A percentile compares a stretch with the other conserved stretches of the same genome.
phyloP scores from a whole-genome alignment of 2,797 vertebrate genomes.

The Pelodytes ibericus region DNA sequence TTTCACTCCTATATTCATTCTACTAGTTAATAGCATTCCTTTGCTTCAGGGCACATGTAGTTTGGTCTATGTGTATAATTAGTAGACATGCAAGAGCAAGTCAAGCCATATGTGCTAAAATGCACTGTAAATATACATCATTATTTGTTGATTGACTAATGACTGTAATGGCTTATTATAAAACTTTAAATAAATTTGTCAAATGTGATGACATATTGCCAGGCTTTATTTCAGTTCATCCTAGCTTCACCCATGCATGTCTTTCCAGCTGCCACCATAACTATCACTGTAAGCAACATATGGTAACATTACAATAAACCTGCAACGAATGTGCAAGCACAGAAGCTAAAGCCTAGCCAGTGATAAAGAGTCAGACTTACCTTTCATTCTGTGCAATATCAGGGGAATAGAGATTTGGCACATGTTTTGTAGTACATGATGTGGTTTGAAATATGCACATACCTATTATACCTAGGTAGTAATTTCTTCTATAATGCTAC shows the following conservation, averaged over 20 bases:
- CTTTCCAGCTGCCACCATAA: neutral
- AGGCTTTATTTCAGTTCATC: neutral
- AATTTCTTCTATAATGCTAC: too few relatives aligned
- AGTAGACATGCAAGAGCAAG: neutral
- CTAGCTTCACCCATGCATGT: neutral
- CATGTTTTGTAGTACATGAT: too few relatives aligned
- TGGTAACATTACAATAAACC: neutral
- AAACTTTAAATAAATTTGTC: neutral
- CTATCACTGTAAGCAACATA: neutral
- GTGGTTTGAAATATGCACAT: too few relatives aligned
- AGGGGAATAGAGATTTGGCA: too few relatives aligned
- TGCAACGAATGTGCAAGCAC: neutral
- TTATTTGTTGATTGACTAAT: neutral
- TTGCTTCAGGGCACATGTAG: neutral
- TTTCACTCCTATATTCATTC: too few relatives aligned
- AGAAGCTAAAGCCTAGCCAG: too few relatives aligned
- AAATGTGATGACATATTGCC: neutral
- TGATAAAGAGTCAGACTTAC: too few relatives aligned
- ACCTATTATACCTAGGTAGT: too few relatives aligned
- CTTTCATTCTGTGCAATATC: too few relatives aligned
- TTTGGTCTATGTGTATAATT: neutral
- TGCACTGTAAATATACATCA: neutral
- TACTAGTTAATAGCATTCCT: too few relatives aligned
- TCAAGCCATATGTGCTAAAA: neutral
- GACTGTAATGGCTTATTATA: neutral